These are phyloP conservation scores for Monarcha castaneiventris DNA, from an alignment of 2,113 vertebrate species.

Conservation along the genomic window DNA sequence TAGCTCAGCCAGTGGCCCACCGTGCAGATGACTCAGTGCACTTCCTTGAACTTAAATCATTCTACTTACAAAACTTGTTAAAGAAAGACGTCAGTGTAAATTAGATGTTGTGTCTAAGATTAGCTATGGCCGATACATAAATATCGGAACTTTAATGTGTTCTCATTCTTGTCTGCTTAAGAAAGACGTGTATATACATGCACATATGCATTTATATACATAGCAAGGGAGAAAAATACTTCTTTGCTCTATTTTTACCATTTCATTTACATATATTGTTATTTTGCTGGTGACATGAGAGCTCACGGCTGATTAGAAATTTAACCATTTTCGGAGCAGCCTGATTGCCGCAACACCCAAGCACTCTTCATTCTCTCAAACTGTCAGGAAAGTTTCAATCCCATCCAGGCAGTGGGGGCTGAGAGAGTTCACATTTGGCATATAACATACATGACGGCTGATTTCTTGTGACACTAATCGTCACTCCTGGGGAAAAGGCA, in stretches of 20 bases:
- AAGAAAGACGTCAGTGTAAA: constrained; percentile 82
- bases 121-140: constrained; percentile 71
- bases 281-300: constrained; percentile 35
- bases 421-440: not conserved
- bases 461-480: constrained; percentile 58
- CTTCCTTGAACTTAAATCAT: constrained; percentile 80
- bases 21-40: constrained; percentile 76
- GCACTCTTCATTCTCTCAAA: not conserved
- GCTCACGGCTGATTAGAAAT: constrained; percentile 35
- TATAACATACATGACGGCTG: constrained; percentile 41
- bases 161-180: constrained; percentile 62
- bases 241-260: constrained; percentile 51
- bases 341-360: not conserved
- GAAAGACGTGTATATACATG: constrained; percentile 14
- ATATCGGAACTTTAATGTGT: constrained; percentile 70
- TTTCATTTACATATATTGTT: constrained; percentile 51
- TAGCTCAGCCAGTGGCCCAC: constrained; percentile 77
- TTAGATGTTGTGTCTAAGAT: constrained; percentile 80
- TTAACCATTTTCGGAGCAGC: constrained; percentile 27
- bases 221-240: constrained; percentile 34
- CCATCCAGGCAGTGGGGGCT: not conserved
- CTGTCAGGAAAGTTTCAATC: constrained; percentile 29
- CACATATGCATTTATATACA: not conserved
- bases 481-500: constrained; percentile 33
- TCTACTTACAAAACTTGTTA: constrained; percentile 81